Percentiles rank a stretch among this genome's conserved stretches.
These are phyloP conservation scores for Neoaliturus tenellus DNA, from an alignment of 2,888 invertebrate species.

Conservation along the genomic window DNA sequence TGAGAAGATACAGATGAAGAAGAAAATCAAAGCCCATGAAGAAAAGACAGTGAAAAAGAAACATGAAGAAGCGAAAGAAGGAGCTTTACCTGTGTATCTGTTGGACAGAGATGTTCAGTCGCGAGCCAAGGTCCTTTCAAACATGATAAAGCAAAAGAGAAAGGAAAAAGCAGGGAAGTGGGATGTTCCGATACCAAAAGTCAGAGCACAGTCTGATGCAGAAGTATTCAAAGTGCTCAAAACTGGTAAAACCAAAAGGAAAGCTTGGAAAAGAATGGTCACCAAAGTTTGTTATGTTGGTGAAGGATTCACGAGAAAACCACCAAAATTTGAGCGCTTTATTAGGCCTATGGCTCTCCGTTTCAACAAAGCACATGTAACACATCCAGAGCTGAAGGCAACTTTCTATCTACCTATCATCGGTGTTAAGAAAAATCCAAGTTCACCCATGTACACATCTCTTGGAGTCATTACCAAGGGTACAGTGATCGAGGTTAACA, in stretches of 20 bases:
- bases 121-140: slow-evolving; percentile 96
- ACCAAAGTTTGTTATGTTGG: slow-evolving; percentile 99
- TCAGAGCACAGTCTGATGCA: slow-evolving; percentile 95
- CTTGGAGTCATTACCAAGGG: slow-evolving; percentile 99
- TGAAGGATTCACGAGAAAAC: slow-evolving; percentile 98
- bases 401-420: slow-evolving; percentile 98
- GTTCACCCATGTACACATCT: slow-evolving; percentile 97
- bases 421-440: slow-evolving; percentile 99
- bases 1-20: slow-evolving; percentile 99
- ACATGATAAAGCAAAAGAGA: slow-evolving; percentile 99
- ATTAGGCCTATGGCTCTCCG: slow-evolving; percentile 98
- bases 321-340: slow-evolving; percentile 99
- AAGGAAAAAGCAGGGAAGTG: slow-evolving; percentile 99
- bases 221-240: slow-evolving; percentile 97
- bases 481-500: slow-evolving; percentile 98
- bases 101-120: slow-evolving; percentile 97
- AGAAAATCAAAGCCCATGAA: slow-evolving; percentile 98
- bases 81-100: slow-evolving; percentile 97
- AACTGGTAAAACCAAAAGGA: slow-evolving; percentile 94
- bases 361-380: slow-evolving; percentile 98
- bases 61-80: slow-evolving; percentile 89
- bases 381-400: slow-evolving; percentile 99
- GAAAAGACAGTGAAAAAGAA: slow-evolving; percentile 91
- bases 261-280: slow-evolving; percentile 99
- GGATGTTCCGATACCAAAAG: slow-evolving; percentile 99